Evolutionary conservation across 2,888 invertebrate genomes (phyloP).

Genomic region (Cordilura impudica): DNA sequence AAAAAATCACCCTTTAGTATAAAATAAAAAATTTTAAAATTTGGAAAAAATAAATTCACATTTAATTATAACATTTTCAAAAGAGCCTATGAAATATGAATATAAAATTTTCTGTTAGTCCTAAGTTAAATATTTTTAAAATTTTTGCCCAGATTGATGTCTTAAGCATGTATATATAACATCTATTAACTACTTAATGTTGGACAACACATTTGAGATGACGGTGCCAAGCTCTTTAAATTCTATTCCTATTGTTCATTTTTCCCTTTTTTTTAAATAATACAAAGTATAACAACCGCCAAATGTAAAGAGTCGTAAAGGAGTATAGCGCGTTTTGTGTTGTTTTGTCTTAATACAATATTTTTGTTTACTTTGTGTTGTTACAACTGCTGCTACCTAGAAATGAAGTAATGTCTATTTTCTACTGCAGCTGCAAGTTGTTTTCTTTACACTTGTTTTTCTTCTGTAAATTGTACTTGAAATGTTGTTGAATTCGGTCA

Average conservation of each 20-base stretch:
- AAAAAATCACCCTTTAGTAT: too few species aligned
- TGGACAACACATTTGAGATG: not conserved
- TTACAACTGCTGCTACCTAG: conserved; percentile 24
- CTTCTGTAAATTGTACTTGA: conserved; percentile 19
- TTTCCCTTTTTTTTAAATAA: conserved; percentile 6
- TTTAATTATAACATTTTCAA: too few species aligned
- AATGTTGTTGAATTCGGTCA: conserved; percentile 10
- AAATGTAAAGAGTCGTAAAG: conserved; percentile 21
- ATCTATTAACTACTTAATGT: too few species aligned
- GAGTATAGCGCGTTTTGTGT: conserved; percentile 17
- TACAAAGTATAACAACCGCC: conserved; percentile 17
- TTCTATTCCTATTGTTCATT: not conserved
- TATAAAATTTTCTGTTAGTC: too few species aligned
- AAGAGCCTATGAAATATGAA: too few species aligned
- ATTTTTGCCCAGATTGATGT: too few species aligned
- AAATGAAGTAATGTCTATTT: not conserved
- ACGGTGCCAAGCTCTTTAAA: not conserved
- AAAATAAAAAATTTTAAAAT: too few species aligned
- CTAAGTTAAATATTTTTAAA: too few species aligned
- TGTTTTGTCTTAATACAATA: conserved; percentile 37
- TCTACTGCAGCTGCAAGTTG: conserved; percentile 48
- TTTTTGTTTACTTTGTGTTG: conserved; percentile 49
- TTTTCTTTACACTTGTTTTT: conserved; percentile 46
- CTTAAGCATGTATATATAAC: too few species aligned
- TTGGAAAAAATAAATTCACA: too few species aligned